phyloP scores from a whole-genome alignment of 2,888 invertebrate species.

The Netelia virgata region DNA sequence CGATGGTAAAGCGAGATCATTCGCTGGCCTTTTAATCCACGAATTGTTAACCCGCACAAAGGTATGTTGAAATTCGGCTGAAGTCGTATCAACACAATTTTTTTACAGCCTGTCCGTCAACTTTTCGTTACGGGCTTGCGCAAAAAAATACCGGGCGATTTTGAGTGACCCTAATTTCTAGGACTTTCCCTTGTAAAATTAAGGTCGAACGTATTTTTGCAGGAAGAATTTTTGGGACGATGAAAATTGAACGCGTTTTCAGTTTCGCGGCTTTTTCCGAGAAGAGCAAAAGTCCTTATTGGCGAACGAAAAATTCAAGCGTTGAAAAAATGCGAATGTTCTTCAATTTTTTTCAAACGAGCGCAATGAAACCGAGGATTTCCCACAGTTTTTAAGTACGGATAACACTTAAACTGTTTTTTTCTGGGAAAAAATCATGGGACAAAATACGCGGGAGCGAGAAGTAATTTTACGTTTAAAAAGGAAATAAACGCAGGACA shows the following conservation, averaged over 20 bases:
- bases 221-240: background rate
- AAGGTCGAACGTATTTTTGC: background rate
- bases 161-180: constrained; percentile 35
- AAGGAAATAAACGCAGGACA: no score
- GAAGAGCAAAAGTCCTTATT: background rate
- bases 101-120: constrained; percentile 51
- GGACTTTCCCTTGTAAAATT: constrained; percentile 18
- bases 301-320: background rate
- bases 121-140: constrained; percentile 46
- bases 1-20: constrained; percentile 5
- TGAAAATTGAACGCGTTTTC: constrained; percentile 26
- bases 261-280: background rate
- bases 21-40: constrained; percentile 40
- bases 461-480: no score
- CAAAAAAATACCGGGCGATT: constrained; percentile 25
- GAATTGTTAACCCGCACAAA: constrained; percentile 24
- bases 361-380: no score
- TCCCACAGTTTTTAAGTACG: no score
- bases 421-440: background rate
- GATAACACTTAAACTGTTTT: background rate
- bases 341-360: no score
- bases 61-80: constrained; percentile 43
- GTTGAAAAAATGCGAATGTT: background rate
- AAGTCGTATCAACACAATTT: constrained; percentile 42
- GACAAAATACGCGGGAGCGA: background rate